Conservation (phyloP, 1,140 invertebrate species). For the Drosophila ogumai region DNA sequence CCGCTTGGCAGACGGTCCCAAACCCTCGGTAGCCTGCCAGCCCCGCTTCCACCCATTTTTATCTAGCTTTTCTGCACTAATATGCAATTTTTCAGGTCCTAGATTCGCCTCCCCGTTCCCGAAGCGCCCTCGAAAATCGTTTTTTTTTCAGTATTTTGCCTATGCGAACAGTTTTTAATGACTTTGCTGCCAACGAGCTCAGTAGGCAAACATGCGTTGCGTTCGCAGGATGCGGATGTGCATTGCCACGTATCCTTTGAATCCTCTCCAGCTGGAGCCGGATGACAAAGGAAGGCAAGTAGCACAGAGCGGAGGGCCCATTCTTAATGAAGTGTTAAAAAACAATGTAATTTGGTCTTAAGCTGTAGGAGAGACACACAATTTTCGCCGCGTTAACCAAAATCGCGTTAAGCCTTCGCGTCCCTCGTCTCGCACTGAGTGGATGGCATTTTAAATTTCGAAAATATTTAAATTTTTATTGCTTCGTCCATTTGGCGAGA, state of each 20-base stretch:
- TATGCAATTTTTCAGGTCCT: constrained; percentile 73
- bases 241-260: constrained; percentile 67
- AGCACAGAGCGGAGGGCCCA: constrained; percentile 11
- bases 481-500: constrained; percentile 66
- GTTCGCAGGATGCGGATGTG: constrained; percentile 64
- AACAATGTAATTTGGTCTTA: constrained; percentile 82
- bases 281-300: neutral
- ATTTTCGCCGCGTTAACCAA: constrained; percentile 47
- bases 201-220: constrained; percentile 74
- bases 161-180: constrained; percentile 82
- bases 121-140: constrained; percentile 18
- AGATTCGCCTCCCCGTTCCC: constrained; percentile 22
- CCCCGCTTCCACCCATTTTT: constrained; percentile 12
- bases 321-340: constrained; percentile 83
- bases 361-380: constrained; percentile 53
- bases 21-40: constrained; percentile 9
- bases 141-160: constrained; percentile 56
- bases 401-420: constrained; percentile 50
- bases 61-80: constrained; percentile 78
- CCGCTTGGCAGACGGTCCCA: constrained; percentile 71
- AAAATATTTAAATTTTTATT: constrained; percentile 83
- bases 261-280: constrained; percentile 43
- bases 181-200: constrained; percentile 76
- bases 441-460: constrained; percentile 69
- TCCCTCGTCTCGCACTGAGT: constrained; percentile 22